Conservation (phyloP, 2,113 vertebrate genomes). For the Tichodroma muraria region DNA sequence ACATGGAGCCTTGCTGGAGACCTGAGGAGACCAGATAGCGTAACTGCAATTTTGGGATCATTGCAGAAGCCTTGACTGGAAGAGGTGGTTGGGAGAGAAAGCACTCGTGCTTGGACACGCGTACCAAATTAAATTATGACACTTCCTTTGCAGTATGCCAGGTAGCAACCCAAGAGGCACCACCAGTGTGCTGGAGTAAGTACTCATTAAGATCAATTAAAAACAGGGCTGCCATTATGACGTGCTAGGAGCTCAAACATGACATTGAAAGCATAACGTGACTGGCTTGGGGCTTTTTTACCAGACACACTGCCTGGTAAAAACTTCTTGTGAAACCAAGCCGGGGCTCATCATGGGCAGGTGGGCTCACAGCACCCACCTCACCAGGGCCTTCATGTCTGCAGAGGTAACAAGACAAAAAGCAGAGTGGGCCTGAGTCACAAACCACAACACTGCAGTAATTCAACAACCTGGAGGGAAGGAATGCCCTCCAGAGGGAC, state of each 20-base stretch:
- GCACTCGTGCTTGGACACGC: neutral
- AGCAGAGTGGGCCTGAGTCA: too few relatives aligned
- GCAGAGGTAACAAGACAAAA: neutral
- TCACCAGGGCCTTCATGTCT: neutral
- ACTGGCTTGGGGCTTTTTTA: too few relatives aligned
- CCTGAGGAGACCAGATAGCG: rapidly evolving
- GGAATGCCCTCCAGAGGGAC: neutral
- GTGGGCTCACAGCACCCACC: neutral
- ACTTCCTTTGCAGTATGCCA: neutral
- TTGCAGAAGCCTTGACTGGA: neutral
- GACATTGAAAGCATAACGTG: rapidly evolving
- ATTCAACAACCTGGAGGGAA: neutral
- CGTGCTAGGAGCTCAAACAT: too few relatives aligned
- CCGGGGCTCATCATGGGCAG: rapidly evolving
- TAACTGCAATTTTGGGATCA: rapidly evolving
- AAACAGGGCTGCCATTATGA: neutral
- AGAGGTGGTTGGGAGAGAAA: neutral
- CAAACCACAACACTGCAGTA: neutral
- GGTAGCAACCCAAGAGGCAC: neutral
- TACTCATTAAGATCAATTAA: neutral
- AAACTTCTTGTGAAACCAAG: neutral
- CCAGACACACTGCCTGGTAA: rapidly evolving
- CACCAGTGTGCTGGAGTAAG: neutral
- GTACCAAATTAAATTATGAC: neutral
- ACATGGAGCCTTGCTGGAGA: rapidly evolving